These are phyloP conservation scores for Cataglyphis altisquamis DNA, from an alignment of 2,888 invertebrate genomes.

Conservation along the genomic window DNA sequence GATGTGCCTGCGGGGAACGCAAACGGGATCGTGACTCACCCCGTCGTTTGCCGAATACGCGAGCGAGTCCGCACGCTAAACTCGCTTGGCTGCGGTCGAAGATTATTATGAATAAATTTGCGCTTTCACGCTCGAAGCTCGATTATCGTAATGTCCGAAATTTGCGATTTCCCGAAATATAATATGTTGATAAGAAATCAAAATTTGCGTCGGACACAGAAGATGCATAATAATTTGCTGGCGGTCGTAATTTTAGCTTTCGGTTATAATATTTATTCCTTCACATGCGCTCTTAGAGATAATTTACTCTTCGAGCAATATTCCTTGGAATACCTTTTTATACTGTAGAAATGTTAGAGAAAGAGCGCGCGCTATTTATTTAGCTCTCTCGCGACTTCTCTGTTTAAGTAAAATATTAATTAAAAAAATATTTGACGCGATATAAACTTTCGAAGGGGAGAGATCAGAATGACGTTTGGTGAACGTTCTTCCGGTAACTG, in stretches of 20 bases:
- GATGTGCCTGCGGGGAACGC: slow-evolving; percentile 43
- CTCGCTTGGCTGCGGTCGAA: background rate
- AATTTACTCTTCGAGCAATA: slow-evolving; percentile 6
- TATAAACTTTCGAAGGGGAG: background rate
- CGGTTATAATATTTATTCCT: background rate
- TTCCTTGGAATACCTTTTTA: slow-evolving; percentile 11
- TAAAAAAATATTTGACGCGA: background rate
- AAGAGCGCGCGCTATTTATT: background rate
- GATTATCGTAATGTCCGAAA: slow-evolving; percentile 28
- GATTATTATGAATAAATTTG: slow-evolving; percentile 55
- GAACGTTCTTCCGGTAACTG: background rate
- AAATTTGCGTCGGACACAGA: slow-evolving; percentile 18
- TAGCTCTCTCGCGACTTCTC: background rate
- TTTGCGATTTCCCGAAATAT: slow-evolving; percentile 35
- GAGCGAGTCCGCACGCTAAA: slow-evolving; percentile 26
- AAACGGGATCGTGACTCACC: slow-evolving; percentile 49
- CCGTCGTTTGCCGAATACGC: slow-evolving; percentile 28
- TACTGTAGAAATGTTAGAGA: background rate
- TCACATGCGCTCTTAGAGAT: background rate
- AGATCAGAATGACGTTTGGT: background rate
- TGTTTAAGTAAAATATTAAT: background rate
- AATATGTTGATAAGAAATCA: slow-evolving; percentile 46
- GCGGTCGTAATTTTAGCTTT: slow-evolving; percentile 4
- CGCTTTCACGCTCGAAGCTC: background rate
- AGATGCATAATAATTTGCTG: slow-evolving; percentile 12